Evolutionary conservation across 2,888 invertebrate genomes (phyloP).

Genomic region (Amphimallon solstitiale): DNA sequence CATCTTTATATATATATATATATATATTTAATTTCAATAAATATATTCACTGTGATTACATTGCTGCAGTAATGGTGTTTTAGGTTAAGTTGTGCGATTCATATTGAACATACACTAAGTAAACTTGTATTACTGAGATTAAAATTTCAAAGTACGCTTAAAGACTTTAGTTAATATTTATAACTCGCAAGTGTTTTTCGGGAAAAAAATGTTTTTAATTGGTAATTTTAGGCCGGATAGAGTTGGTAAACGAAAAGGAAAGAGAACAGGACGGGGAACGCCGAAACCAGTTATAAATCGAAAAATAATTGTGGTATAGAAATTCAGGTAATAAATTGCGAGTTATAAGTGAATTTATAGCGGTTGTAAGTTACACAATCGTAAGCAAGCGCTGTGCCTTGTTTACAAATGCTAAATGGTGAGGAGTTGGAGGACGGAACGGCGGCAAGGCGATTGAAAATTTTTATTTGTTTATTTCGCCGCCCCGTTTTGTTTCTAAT

Average conservation of each 20-base stretch:
- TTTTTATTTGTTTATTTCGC: too few species aligned
- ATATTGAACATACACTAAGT: too few species aligned
- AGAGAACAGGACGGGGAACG: not conserved
- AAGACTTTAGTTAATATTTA: not conserved
- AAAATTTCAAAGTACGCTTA: slow-evolving; percentile 1
- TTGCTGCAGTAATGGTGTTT: too few species aligned
- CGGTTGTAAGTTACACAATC: slow-evolving; percentile 38
- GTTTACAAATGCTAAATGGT: slow-evolving; percentile 31
- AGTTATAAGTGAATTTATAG: slow-evolving; percentile 40
- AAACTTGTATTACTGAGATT: slow-evolving; percentile 5
- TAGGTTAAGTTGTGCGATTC: too few species aligned
- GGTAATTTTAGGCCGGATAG: slow-evolving; percentile 25
- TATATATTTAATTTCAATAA: too few species aligned
- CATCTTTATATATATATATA: too few species aligned
- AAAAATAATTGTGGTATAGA: slow-evolving; percentile 40
- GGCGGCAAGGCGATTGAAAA: not conserved
- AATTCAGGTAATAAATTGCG: slow-evolving; percentile 39
- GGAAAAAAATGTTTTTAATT: too few species aligned
- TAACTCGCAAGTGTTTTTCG: too few species aligned
- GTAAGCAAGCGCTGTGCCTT: slow-evolving; percentile 16
- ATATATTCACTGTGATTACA: too few species aligned
- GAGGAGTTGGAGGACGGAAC: not conserved
- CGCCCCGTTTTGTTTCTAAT: slow-evolving; percentile 26
- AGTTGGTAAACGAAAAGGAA: not conserved
- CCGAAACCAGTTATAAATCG: slow-evolving; percentile 38